Conservation (phyloP, 1,140 invertebrate species). For the Drosophila subobscura region DNA sequence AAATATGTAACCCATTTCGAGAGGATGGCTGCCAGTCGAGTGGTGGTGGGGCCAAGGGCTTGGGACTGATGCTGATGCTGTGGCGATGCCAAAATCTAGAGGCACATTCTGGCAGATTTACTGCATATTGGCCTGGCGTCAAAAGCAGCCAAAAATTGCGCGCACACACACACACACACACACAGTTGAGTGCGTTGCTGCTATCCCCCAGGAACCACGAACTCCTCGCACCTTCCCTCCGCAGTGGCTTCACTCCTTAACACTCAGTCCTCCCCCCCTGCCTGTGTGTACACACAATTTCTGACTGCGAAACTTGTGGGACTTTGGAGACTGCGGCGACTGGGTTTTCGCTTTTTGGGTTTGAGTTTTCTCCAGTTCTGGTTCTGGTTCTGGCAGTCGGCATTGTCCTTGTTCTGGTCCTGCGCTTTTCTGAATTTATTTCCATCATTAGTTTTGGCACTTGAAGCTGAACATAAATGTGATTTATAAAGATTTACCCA, state of each 20-base stretch:
- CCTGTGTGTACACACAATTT: conserved; percentile 34
- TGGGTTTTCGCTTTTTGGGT: neutral
- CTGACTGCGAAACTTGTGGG: conserved; percentile 29
- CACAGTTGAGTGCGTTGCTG: conserved; percentile 53
- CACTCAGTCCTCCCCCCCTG: conserved; percentile 6
- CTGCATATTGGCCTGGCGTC: conserved; percentile 83
- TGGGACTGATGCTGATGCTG: conserved; percentile 53
- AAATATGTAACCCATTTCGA: conserved; percentile 82
- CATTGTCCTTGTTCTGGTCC: conserved; percentile 66
- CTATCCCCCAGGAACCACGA: conserved; percentile 39
- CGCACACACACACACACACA: conserved; percentile 21
- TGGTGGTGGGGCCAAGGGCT: neutral
- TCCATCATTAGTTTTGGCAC: conserved; percentile 82
- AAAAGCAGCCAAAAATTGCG: conserved; percentile 79
- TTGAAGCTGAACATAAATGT: conserved; percentile 78
- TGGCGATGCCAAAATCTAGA: conserved; percentile 79
- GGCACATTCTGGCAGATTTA: conserved; percentile 83
- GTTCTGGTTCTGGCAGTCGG: conserved; percentile 62
- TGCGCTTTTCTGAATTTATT: conserved; percentile 73
- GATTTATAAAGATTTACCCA: conserved; percentile 68
- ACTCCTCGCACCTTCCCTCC: neutral
- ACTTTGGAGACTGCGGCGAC: too few species aligned
- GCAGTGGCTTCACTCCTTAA: neutral
- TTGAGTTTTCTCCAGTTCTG: conserved; percentile 13
- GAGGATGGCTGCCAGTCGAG: neutral